Evolutionary conservation across 2,888 invertebrate species (phyloP), one percentile per base, ranked within the genome.

Genomic region (Diarsia brunnea): DNA sequence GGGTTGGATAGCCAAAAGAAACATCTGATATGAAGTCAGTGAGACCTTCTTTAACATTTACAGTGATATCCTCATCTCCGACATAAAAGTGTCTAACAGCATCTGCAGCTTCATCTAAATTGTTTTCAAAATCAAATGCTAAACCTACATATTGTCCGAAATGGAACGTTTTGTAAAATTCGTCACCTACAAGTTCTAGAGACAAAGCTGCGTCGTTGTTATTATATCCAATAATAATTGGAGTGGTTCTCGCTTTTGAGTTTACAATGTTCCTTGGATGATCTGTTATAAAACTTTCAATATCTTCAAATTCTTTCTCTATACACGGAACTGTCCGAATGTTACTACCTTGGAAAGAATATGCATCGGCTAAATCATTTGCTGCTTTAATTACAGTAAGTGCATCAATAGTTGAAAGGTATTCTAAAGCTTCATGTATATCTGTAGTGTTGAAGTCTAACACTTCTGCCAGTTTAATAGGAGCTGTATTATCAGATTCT

Each of bases 161-260:
- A 24, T 43, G 45, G 7, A 68, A 81, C 7, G 0, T 1, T 19
- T 65, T 43, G 27, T 71, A 68, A 65, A 24, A 68, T 43, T 75
- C 53, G 0, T 60, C 38, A 60, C 31, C 11, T 31, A 14, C 51
- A 1, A 53, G 61, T 7, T 58, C 76, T n/a, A 64, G 31, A 2
- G 27, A 51, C 0, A 69, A 8, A 12, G 69, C 79, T 11, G 72
- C 21, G 11, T 85, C 85, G 8, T 82, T 60, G 21, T 68, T 31
- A 24, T 77, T 84, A 27, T 76, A 60, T 31, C 85, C 84, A 58
- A 85, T 78, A 12, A 85, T 75, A 3, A 85, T 64, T 0, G 75
- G 43, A 11, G 72, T 80, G 1, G 65, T 65, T 10, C 38, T 73
- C 0, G 38, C 70, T 71, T 85, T 85, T 19, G 68, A 27, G 24